These are phyloP conservation scores for Atherinosoma microstoma DNA, from an alignment of 2,797 vertebrate genomes.

Conservation along the genomic window DNA sequence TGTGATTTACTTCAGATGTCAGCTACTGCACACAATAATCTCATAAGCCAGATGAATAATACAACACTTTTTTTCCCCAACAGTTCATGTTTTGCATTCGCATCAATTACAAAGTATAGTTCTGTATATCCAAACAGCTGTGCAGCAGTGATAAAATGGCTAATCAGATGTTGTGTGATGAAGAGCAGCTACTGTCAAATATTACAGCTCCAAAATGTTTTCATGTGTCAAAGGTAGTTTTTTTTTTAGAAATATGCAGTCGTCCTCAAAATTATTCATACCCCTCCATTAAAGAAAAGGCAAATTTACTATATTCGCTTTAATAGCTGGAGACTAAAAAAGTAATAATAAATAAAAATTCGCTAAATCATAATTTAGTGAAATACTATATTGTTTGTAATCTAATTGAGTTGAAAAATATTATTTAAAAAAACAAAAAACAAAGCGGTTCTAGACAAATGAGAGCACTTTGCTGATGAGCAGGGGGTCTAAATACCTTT, in stretches of 20 bases:
- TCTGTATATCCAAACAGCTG: not conserved
- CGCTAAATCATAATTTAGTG: no score
- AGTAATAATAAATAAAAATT: no score
- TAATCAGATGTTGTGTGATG: not conserved
- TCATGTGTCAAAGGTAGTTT: not conserved
- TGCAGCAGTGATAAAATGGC: not conserved
- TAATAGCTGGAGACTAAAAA: no score
- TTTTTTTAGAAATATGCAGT: not conserved
- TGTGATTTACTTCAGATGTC: not conserved
- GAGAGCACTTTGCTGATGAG: no score
- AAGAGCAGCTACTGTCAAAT: not conserved
- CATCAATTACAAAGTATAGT: not conserved
- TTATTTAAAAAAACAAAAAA: no score
- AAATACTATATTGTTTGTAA: no score
- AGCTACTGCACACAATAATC: not conserved
- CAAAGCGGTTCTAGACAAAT: no score
- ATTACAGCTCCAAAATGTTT: not conserved
- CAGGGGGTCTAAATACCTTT: no score
- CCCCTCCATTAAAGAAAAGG: no score
- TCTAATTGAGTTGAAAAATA: no score
- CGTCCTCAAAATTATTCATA: no score
- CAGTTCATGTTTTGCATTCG: not conserved
- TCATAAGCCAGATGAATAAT: not conserved
- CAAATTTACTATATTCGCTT: no score
- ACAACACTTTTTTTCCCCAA: not conserved